A percentile compares a stretch with the other conserved stretches of the same genome.
Evolutionary conservation across 2,797 vertebrate species (phyloP).

Genomic region (Hemibagrus guttatus): DNA sequence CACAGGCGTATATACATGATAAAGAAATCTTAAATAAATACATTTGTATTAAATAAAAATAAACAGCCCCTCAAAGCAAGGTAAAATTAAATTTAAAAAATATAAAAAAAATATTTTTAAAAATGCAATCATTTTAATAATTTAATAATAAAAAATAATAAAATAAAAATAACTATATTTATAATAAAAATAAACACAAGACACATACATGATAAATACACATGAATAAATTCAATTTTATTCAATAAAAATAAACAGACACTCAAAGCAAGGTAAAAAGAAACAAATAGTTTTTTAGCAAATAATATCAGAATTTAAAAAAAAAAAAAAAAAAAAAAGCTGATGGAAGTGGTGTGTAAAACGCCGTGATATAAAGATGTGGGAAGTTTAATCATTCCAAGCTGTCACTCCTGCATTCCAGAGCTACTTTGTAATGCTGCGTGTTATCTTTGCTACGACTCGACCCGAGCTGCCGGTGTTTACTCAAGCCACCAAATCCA

Average conservation of each 20-base stretch:
- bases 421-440: conserved; percentile 76
- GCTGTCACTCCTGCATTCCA: conserved; percentile 46
- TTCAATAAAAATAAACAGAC: not conserved
- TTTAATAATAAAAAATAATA: no score
- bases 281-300: not conserved
- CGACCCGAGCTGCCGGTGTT: conserved; percentile 79
- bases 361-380: no score
- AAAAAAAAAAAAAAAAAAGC: not conserved
- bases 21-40: no score
- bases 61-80: no score
- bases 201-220: not conserved
- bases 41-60: no score
- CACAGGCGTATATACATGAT: conserved; percentile 15
- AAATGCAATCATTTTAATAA: no score
- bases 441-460: conserved; percentile 82
- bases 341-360: no score
- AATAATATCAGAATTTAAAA: not conserved
- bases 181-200: conserved; percentile 57
- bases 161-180: not conserved
- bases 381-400: not conserved
- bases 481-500: conserved; percentile 85
- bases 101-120: no score
- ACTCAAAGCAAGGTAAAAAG: not conserved
- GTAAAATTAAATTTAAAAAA: no score
- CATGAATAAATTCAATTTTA: not conserved